These are phyloP conservation scores for Lordiphosa andalusiaca DNA, from an alignment of 2,888 invertebrate genomes.

Conservation along the genomic window DNA sequence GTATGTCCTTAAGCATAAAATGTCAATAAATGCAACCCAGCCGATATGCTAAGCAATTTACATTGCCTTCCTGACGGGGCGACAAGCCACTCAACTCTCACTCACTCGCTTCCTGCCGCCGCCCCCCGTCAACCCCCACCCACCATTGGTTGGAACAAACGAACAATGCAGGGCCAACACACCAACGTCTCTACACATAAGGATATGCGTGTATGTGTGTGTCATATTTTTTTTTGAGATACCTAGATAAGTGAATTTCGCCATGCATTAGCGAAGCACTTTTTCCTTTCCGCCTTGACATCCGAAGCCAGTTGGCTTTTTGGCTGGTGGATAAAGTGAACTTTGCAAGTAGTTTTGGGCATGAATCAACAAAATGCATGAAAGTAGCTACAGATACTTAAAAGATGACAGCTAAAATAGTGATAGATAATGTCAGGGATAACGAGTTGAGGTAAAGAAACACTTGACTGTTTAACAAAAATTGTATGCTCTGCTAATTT, in stretches of 20 bases:
- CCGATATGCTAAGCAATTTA: slow-evolving; percentile 56
- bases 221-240: slow-evolving; percentile 37
- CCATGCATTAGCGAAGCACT: slow-evolving; percentile 3
- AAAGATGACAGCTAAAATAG: no score
- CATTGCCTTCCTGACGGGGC: slow-evolving; percentile 37
- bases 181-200: slow-evolving; percentile 10
- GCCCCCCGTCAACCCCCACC: neutral
- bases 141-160: slow-evolving; percentile 10
- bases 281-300: neutral
- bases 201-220: slow-evolving; percentile 18
- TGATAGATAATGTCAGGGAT: no score
- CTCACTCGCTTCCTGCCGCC: neutral
- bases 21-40: slow-evolving; percentile 69
- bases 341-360: slow-evolving; percentile 29
- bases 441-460: no score
- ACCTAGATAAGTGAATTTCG: slow-evolving; percentile 33
- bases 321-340: slow-evolving; percentile 30
- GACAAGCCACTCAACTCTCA: slow-evolving; percentile 33
- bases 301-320: slow-evolving; percentile 9
- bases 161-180: slow-evolving; percentile 36
- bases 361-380: slow-evolving; percentile 2
- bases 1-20: slow-evolving; percentile 70
- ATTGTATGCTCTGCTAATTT: no score
- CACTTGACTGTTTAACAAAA: no score
- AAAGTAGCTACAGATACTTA: no score